Percentiles rank a stretch among this genome's conserved stretches.
These are phyloP conservation scores for Labia minor DNA, from an alignment of 2,888 invertebrate species.

Conservation along the genomic window DNA sequence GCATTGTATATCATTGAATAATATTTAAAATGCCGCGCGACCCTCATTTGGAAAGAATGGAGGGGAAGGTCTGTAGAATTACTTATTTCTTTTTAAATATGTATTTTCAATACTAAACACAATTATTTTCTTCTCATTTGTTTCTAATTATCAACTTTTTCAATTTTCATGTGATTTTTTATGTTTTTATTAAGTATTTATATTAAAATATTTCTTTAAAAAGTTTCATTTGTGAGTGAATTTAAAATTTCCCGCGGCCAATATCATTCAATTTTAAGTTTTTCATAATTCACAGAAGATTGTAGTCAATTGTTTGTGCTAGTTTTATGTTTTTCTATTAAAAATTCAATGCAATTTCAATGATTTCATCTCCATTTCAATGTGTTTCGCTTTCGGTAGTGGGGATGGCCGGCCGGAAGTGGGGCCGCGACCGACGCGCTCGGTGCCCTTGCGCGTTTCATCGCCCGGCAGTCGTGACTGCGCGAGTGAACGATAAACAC, in stretches of 20 bases:
- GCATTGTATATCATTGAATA: too few relatives aligned
- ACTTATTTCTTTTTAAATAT: too few relatives aligned
- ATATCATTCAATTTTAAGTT: neutral
- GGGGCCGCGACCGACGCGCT: neutral
- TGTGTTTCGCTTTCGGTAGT: neutral
- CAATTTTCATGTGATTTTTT: too few relatives aligned
- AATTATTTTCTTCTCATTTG: too few relatives aligned
- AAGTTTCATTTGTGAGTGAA: neutral
- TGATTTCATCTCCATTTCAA: neutral
- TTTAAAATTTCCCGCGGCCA: neutral
- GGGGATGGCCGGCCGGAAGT: neutral
- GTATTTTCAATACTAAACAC: too few relatives aligned
- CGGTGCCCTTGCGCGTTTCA: neutral
- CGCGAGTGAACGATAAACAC: neutral
- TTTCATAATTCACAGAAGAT: neutral
- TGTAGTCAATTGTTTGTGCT: neutral
- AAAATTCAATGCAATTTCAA: too few relatives aligned
- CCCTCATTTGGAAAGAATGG: too few relatives aligned
- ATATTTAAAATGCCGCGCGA: too few relatives aligned
- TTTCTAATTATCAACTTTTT: too few relatives aligned
- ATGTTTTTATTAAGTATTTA: neutral
- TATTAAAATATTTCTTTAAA: neutral
- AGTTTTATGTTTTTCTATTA: too few relatives aligned
- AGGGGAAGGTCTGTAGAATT: too few relatives aligned
- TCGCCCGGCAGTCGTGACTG: neutral